A percentile compares a stretch with the other conserved stretches of the same genome.
phyloP scores from a whole-genome alignment of 2,113 vertebrate species.

The Mirza zaza region DNA sequence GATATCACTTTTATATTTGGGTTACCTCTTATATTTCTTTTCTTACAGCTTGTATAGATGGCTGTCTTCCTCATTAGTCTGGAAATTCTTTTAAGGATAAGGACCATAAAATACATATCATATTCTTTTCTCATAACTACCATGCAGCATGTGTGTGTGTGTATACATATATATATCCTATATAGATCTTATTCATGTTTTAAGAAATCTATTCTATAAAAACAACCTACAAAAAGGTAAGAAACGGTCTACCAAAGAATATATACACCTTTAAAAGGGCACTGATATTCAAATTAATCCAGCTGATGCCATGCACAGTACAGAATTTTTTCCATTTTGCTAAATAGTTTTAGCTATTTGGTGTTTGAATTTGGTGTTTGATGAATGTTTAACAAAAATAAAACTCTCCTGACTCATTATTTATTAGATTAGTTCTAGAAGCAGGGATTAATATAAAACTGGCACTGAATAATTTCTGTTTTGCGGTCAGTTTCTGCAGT shows the following conservation, averaged over 20 bases:
- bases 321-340: background rate
- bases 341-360: background rate
- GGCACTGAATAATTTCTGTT: background rate
- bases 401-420: background rate
- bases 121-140: background rate
- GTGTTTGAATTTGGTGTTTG: constrained; percentile 1
- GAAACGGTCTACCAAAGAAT: background rate
- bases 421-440: background rate
- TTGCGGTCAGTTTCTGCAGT: background rate
- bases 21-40: background rate
- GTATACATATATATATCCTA: too few species aligned
- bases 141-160: background rate
- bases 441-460: background rate
- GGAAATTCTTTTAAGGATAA: background rate
- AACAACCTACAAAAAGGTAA: background rate
- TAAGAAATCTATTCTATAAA: background rate
- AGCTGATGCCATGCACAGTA: background rate
- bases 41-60: background rate
- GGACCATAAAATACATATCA: background rate
- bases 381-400: background rate
- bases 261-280: background rate
- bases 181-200: background rate
- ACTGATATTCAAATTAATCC: background rate
- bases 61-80: background rate
- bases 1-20: background rate